Conservation (phyloP, 2,797 vertebrate genomes). For the Microctenopoma lineatum region DNA sequence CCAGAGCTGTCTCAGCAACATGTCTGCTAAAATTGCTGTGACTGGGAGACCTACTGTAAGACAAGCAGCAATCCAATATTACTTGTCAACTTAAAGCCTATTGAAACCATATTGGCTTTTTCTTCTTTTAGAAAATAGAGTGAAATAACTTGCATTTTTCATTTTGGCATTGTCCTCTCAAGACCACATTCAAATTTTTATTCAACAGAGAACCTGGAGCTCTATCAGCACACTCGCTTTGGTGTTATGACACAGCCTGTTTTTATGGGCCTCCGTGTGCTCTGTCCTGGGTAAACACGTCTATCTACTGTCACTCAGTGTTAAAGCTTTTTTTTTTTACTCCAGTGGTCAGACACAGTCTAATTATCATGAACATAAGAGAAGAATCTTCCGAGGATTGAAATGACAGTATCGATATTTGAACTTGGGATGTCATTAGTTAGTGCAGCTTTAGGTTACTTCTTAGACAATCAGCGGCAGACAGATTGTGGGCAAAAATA, state of each 20-base stretch:
- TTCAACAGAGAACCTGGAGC: slow-evolving; percentile 8
- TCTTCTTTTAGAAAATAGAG: slow-evolving; percentile 37
- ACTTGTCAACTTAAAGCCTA: slow-evolving; percentile 68
- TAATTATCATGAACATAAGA: slow-evolving; percentile 19
- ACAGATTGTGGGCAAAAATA: slow-evolving; percentile 5
- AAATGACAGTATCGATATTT: slow-evolving; percentile 37
- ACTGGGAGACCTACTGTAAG: slow-evolving; percentile 80
- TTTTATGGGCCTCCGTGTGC: slow-evolving; percentile 1
- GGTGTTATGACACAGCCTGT: slow-evolving; percentile 16
- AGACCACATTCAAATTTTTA: slow-evolving; percentile 3
- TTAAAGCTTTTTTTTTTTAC: background rate
- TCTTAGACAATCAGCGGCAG: slow-evolving; percentile 10
- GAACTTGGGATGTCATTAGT: slow-evolving; percentile 22
- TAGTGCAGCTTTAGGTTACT: slow-evolving; percentile 15
- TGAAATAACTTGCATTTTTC: slow-evolving; percentile 37
- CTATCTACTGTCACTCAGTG: background rate
- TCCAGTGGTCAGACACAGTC: slow-evolving; percentile 6
- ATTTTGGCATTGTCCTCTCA: slow-evolving; percentile 7
- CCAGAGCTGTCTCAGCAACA: slow-evolving; percentile 83
- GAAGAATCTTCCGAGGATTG: background rate
- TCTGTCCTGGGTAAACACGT: slow-evolving; percentile 13
- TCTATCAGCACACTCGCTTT: slow-evolving; percentile 1
- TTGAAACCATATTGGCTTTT: slow-evolving; percentile 51
- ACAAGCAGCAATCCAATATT: slow-evolving; percentile 71
- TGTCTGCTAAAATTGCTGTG: slow-evolving; percentile 79